Base-by-base conservation (phyloP, 2,797 vertebrate genomes). In the Sparus aurata region DNA sequence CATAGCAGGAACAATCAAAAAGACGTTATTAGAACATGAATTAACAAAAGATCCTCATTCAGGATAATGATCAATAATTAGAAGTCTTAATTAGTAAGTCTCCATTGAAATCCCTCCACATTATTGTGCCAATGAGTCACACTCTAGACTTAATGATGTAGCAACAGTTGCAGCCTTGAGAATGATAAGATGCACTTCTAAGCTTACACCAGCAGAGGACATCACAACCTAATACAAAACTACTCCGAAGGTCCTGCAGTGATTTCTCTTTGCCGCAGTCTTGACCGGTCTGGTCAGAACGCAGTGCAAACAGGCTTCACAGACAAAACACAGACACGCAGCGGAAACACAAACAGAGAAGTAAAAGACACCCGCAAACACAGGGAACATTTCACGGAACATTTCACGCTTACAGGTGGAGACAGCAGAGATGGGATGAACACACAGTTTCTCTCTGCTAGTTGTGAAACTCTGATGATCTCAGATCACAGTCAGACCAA, bases 241-340 rank as follows among this genome's bases (percentile, higher is more conserved):
- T 25, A 60, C 59, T 23, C 34, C 13, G 15, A 50, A 69, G 67
- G 85, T 83, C 91, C 87, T 95, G 92, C 93, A 93, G 91, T 87
- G 87, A 85, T 91, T 91, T 90, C 58, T 84, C 82, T 92, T 92
- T 95, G 93, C 92, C 91, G 93, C 94, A 95, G 94, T 95, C 87
- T 79, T 85, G 77, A 86, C 73, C 75, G 18, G 58, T 90, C 80
- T 90, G 79, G 38, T 83, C 20, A 69, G 41, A 89, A 85, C 50
- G 15, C 82, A 85, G 79, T 30, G 68, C 47, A 79, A 79, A 87
- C 7, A 82, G 80, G 69, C 45, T 89, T 79, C 57, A 67, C 58
- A 87, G 59, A 91, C 68, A 30, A 83, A 41, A 83, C 43, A 23
- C 58, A 73, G 58, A 86, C 70, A 64, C 4, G 9, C 15, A 61